phyloP scores from a whole-genome alignment of 2,797 vertebrate genomes.

The Sardinella longiceps region DNA sequence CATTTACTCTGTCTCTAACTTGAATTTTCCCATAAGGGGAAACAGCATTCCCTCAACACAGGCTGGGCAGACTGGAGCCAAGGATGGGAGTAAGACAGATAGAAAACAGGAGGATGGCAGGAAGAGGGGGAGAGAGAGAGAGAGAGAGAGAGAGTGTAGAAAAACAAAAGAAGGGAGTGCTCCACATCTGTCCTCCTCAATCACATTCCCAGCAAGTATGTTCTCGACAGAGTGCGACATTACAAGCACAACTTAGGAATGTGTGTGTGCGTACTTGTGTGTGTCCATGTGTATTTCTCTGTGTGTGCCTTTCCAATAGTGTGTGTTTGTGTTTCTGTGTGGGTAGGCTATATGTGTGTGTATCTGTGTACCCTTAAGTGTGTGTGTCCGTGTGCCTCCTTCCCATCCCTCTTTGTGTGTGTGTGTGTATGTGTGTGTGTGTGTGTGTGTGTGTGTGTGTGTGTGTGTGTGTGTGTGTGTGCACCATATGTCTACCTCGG shows the following conservation, averaged over 20 bases:
- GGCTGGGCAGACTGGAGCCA: slow-evolving; percentile 34
- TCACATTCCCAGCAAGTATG: background rate
- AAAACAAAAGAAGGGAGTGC: slow-evolving; percentile 10
- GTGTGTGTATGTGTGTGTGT: background rate
- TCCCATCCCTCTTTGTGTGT: too few species aligned
- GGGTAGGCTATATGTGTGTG: background rate
- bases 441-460: background rate
- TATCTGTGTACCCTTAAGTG: background rate
- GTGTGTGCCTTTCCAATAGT: background rate
- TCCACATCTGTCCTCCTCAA: slow-evolving; percentile 30
- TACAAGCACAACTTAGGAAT: background rate
- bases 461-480: background rate
- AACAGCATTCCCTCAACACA: background rate
- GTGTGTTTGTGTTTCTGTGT: background rate
- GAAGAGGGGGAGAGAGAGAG: background rate
- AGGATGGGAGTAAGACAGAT: background rate
- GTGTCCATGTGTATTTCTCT: background rate
- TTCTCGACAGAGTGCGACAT: background rate
- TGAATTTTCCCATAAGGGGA: slow-evolving; percentile 12
- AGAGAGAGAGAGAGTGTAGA: background rate
- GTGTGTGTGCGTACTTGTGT: background rate
- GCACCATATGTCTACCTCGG: background rate
- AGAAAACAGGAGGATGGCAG: background rate
- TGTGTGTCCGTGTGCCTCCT: background rate
- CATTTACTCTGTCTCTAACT: background rate